phyloP scores from a whole-genome alignment of 1,140 invertebrate species.

The Drosophila trapezifrons region DNA sequence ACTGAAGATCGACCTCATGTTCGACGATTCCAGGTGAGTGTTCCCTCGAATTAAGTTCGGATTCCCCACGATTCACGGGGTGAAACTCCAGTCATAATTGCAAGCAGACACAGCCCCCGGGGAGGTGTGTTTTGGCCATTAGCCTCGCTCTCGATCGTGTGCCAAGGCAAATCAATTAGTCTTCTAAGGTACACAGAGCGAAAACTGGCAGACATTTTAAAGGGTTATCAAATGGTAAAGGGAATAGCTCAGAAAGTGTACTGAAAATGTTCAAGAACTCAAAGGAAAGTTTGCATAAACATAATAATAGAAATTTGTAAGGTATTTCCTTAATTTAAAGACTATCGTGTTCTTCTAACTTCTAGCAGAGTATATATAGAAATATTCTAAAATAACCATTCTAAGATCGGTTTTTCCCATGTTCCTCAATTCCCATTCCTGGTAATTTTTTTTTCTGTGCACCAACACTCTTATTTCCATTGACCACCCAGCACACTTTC shows the following conservation, averaged over 20 bases:
- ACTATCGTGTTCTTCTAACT: not conserved
- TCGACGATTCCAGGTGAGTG: slow-evolving; percentile 88
- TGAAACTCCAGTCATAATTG: slow-evolving; percentile 30
- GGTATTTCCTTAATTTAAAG: not conserved
- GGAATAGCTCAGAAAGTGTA: no score
- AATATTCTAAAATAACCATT: not conserved
- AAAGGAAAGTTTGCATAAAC: accelerated
- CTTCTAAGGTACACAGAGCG: slow-evolving; percentile 3
- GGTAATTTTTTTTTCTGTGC: not conserved
- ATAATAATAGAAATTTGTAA: not conserved
- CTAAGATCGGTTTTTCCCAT: not conserved
- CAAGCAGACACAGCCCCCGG: slow-evolving; percentile 23
- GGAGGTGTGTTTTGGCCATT: slow-evolving; percentile 45
- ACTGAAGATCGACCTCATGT: slow-evolving; percentile 92
- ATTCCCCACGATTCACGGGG: not conserved
- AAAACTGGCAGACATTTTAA: slow-evolving; percentile 1
- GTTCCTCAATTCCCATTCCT: not conserved
- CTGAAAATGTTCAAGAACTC: no score
- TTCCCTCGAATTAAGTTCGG: not conserved
- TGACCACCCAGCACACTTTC: slow-evolving; percentile 65
- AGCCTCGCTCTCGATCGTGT: slow-evolving; percentile 43
- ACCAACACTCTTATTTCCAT: slow-evolving; percentile 41
- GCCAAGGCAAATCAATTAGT: slow-evolving; percentile 46
- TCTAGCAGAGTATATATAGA: not conserved
- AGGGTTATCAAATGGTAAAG: no score